phyloP scores from a whole-genome alignment of 2,888 invertebrate genomes.

The Zelleria hepariella region DNA sequence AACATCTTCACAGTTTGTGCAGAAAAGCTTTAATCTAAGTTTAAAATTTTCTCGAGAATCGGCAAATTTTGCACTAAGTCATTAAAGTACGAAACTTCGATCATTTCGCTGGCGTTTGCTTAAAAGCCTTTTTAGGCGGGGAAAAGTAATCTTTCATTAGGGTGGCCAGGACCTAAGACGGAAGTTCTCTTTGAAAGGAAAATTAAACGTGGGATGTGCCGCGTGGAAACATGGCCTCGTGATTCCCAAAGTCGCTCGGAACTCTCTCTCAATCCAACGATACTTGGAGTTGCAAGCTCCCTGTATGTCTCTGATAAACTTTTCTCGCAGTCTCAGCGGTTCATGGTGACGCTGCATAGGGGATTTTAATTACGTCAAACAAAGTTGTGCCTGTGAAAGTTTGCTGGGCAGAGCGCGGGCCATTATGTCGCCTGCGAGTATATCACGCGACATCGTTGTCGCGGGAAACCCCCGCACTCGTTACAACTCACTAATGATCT shows the following conservation, averaged over 20 bases:
- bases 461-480: slow-evolving; percentile 15
- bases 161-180: slow-evolving; percentile 67
- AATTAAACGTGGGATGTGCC: slow-evolving; percentile 68
- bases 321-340: background rate
- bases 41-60: slow-evolving; percentile 70
- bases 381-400: slow-evolving; percentile 51
- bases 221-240: too few species aligned
- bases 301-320: too few species aligned
- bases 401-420: slow-evolving; percentile 23
- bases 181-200: slow-evolving; percentile 71
- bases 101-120: slow-evolving; percentile 69
- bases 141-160: slow-evolving; percentile 73
- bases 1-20: slow-evolving; percentile 61
- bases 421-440: slow-evolving; percentile 28
- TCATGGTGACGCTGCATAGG: background rate
- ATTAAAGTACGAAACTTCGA: slow-evolving; percentile 73
- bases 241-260: background rate
- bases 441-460: slow-evolving; percentile 15
- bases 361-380: slow-evolving; percentile 64
- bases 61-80: slow-evolving; percentile 72
- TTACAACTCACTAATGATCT: slow-evolving; percentile 31
- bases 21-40: slow-evolving; percentile 71
- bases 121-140: slow-evolving; percentile 72
- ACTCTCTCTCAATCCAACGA: slow-evolving; percentile 11
- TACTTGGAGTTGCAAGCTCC: too few species aligned